Percentiles rank a stretch among this genome's conserved stretches.
phyloP scores from a whole-genome alignment of 2,113 vertebrate species.

The Salminus brasiliensis region DNA sequence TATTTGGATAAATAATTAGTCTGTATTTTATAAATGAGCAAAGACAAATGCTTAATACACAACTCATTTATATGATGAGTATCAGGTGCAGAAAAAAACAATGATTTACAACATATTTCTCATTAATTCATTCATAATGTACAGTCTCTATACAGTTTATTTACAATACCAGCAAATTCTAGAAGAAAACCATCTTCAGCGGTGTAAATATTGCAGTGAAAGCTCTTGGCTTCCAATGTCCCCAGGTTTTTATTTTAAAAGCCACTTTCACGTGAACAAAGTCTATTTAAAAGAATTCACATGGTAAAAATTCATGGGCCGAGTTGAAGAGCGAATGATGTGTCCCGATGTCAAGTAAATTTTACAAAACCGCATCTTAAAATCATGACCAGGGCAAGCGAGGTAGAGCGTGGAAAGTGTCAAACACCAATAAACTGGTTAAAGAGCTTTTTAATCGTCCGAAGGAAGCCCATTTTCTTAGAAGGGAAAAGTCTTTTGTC shows the following conservation, averaged over 20 bases:
- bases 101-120: constrained; percentile 91
- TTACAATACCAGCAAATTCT: constrained; percentile 81
- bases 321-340: not conserved
- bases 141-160: constrained; percentile 84
- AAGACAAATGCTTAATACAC: constrained; percentile 17
- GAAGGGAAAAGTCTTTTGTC: constrained; percentile 56
- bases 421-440: constrained; percentile 53
- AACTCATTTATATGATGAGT: constrained; percentile 38
- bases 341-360: constrained; percentile 27
- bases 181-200: constrained; percentile 90
- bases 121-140: constrained; percentile 90
- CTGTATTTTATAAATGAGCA: not conserved
- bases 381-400: constrained; percentile 39
- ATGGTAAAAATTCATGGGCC: not conserved
- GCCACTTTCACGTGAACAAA: constrained; percentile 17
- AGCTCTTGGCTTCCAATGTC: constrained; percentile 32
- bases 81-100: constrained; percentile 63
- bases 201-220: constrained; percentile 69
- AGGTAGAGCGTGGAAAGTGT: constrained; percentile 56
- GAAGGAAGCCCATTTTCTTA: constrained; percentile 54
- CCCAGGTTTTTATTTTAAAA: no score
- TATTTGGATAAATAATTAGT: no score
- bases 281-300: constrained; percentile 27
- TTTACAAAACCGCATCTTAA: not conserved
- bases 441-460: constrained; percentile 47